Evolutionary conservation across 2,888 invertebrate genomes (phyloP), one percentile per base, ranked within the genome.

Genomic region (Tineola bisselliella): DNA sequence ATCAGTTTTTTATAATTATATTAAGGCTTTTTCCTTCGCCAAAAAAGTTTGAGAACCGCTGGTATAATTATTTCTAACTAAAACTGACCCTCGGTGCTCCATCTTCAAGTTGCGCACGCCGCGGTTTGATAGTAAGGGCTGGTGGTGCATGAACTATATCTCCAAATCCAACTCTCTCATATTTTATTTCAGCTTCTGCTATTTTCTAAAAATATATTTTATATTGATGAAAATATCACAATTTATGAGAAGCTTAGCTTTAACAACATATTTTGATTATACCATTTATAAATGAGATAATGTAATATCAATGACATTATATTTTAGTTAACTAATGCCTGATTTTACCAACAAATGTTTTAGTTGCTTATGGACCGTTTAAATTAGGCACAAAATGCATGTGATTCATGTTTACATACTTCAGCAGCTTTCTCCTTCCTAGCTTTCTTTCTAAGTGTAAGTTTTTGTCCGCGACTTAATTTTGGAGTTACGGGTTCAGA

Each of bases 101-200:
- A 62, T 75, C 58, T 67, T 69, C 60, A 77, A 80, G 57, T 70
- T 68, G 48, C 84, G 84, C 88, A 67, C 84, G 88, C 62, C 81
- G 83, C 0, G 91, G 90, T 59, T 78, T 72, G 2, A 81, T 72
- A 44, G 73, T 79, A 44, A 94, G 79, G 60, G 87, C 76, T 33
- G 95, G 94, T 61, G 95, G 94, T 60, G 89, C 92, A 76, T 92
- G 91, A 1, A 88, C 91, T 59, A 91, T 88, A 71, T 94, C 94
- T 0, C 94, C 94, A 81, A 95, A 95, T 70, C 88, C 73, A 18
- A 95, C 86, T 57, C 87, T 80, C 75, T 95, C 95, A 67, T 83
- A 86, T 63, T 78, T 79, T 70, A 89, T 89, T 60, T 90, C 89
- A 1, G 71, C 65, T 61, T 73, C 69, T 15, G 13, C 13, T 33